Conservation (phyloP, 2,113 vertebrate genomes). For the Python bivittatus region DNA sequence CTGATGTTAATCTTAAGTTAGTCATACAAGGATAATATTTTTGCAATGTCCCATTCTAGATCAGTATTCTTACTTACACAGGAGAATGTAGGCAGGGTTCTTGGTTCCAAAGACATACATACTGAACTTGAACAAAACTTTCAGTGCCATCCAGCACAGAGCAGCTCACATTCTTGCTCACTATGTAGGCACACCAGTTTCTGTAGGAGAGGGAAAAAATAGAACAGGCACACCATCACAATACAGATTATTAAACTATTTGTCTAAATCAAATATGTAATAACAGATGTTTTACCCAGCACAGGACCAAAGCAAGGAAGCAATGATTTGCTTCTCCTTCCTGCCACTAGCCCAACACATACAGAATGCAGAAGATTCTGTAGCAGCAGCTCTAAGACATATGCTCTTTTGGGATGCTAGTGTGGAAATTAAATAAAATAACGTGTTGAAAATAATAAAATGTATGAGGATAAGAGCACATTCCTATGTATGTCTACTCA, state of each 20-base stretch:
- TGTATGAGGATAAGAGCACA: not conserved
- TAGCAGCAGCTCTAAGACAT: not conserved
- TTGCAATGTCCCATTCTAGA: not conserved
- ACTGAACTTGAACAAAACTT: constrained; percentile 84
- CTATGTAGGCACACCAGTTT: constrained; percentile 95
- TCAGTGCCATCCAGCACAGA: constrained; percentile 86
- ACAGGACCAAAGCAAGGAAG: not conserved
- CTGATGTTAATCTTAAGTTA: not conserved
- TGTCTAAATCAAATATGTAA: not conserved
- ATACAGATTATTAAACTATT: not conserved
- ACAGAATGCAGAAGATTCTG: not conserved
- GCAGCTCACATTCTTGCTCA: constrained; percentile 92
- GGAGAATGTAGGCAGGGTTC: constrained; percentile 79
- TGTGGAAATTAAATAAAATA: not conserved
- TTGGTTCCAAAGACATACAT: constrained; percentile 82
- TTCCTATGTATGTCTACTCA: not conserved
- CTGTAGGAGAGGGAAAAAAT: constrained; percentile 65
- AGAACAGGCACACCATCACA: not conserved
- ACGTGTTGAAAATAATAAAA: not conserved
- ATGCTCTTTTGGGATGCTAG: not conserved
- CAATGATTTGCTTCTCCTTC: not conserved
- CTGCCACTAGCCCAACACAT: not conserved
- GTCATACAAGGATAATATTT: not conserved
- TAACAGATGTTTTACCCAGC: not conserved
- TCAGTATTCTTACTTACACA: constrained; percentile 68